Conservation (phyloP, 2,113 vertebrate genomes). For the Indicator indicator region DNA sequence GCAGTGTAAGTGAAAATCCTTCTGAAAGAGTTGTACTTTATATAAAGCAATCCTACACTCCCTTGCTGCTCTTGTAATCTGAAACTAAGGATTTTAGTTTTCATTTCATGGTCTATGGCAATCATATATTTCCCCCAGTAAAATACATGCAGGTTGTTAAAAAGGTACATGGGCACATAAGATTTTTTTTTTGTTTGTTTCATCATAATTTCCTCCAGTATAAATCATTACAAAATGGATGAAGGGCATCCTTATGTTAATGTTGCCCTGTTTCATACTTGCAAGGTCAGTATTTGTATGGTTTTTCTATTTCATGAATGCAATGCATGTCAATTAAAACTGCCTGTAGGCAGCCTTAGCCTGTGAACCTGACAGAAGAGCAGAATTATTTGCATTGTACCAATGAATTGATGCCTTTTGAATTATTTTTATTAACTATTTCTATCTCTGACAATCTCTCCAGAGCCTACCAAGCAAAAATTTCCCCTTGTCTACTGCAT, state of each 20-base stretch:
- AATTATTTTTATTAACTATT: slow-evolving; percentile 10
- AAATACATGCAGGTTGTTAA: background rate
- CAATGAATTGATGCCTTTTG: background rate
- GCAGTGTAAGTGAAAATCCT: background rate
- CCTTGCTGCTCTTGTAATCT: background rate
- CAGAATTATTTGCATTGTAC: background rate
- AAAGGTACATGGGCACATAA: background rate
- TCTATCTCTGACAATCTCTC: background rate
- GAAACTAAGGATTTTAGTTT: background rate
- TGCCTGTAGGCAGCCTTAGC: slow-evolving; percentile 13
- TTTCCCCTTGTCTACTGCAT: background rate
- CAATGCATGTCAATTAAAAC: background rate
- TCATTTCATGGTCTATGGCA: background rate
- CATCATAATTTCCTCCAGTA: background rate
- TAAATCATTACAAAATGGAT: background rate
- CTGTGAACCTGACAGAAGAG: background rate
- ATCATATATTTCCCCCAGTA: background rate
- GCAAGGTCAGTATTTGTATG: background rate
- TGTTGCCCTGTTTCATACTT: background rate
- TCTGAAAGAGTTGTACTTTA: background rate
- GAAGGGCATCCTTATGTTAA: background rate
- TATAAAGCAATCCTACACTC: background rate
- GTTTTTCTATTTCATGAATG: slow-evolving; percentile 1
- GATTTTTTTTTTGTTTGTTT: background rate
- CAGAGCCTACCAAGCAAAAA: background rate